phyloP scores from a whole-genome alignment of 1,140 invertebrate genomes.

The Penaeus indicus region DNA sequence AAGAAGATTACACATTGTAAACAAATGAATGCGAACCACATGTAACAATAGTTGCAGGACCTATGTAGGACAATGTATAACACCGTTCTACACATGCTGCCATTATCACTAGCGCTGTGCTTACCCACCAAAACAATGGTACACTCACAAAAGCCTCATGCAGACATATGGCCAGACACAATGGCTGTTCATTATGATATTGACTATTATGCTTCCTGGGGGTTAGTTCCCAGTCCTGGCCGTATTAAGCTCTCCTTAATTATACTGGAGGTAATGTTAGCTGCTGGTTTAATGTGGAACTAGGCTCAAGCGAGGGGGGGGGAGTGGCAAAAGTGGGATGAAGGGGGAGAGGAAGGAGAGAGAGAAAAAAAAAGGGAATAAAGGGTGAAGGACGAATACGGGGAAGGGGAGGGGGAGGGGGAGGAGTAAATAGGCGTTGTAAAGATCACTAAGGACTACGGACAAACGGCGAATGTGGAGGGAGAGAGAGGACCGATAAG shows the following conservation, averaged over 20 bases:
- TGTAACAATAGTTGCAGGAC: constrained; percentile 23
- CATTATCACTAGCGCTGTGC: constrained; percentile 38
- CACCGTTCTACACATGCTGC: constrained; percentile 40
- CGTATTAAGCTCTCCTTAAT: constrained; percentile 51
- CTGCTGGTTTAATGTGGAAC: no score
- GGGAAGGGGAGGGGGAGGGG: no score
- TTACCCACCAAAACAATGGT: constrained; percentile 44
- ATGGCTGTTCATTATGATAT: constrained; percentile 51
- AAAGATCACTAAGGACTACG: no score
- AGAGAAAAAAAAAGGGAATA: no score
- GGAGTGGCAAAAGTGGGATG: no score
- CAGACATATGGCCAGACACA: constrained; percentile 52
- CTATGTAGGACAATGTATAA: constrained; percentile 43
- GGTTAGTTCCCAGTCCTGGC: not conserved
- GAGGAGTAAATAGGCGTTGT: no score
- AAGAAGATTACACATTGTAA: constrained; percentile 46
- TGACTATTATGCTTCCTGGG: constrained; percentile 47
- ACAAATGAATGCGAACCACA: constrained; percentile 46
- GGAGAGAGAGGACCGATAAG: no score
- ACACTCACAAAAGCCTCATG: constrained; percentile 37
- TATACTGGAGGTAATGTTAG: constrained; percentile 45
- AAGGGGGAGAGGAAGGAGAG: no score
- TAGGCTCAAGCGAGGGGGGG: no score
- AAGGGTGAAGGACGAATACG: no score
- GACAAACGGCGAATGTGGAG: no score